Conservation (phyloP, 2,888 invertebrate genomes). For the Diadegma fenestrale region DNA sequence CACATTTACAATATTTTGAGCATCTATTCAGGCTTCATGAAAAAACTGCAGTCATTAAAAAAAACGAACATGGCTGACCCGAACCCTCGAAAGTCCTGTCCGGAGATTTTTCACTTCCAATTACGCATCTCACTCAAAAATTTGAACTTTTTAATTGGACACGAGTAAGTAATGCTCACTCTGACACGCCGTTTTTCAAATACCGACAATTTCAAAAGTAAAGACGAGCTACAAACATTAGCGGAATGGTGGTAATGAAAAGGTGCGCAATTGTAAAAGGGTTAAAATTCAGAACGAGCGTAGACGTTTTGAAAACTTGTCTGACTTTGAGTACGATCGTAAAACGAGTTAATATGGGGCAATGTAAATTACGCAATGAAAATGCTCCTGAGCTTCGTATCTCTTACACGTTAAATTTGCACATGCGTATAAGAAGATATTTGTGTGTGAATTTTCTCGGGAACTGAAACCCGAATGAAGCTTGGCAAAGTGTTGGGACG, state of each 20-base stretch:
- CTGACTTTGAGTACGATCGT: conserved; percentile 23
- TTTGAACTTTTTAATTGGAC: background rate
- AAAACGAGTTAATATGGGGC: conserved; percentile 45
- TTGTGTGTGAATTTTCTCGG: conserved; percentile 22
- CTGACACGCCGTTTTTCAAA: background rate
- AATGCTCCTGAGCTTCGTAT: conserved; percentile 22
- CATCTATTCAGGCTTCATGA: no score
- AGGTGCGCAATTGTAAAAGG: background rate
- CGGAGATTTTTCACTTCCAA: background rate
- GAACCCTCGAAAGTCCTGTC: background rate
- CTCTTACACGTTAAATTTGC: background rate
- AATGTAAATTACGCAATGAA: conserved; percentile 39
- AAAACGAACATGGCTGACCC: background rate
- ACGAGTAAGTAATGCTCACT: background rate
- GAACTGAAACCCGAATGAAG: conserved; percentile 16
- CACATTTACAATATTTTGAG: no score
- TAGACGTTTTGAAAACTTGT: conserved; percentile 35
- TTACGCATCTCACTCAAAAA: background rate
- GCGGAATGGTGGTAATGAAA: background rate
- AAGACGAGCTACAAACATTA: background rate
- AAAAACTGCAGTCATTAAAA: no score
- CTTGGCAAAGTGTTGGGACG: conserved; percentile 8
- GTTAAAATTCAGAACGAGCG: conserved; percentile 9
- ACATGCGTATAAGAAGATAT: background rate
- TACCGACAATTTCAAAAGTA: background rate